Percentiles rank a stretch among this genome's conserved stretches.
Conservation (phyloP, 2,113 vertebrate genomes). For the Oreochromis spilurus region DNA sequence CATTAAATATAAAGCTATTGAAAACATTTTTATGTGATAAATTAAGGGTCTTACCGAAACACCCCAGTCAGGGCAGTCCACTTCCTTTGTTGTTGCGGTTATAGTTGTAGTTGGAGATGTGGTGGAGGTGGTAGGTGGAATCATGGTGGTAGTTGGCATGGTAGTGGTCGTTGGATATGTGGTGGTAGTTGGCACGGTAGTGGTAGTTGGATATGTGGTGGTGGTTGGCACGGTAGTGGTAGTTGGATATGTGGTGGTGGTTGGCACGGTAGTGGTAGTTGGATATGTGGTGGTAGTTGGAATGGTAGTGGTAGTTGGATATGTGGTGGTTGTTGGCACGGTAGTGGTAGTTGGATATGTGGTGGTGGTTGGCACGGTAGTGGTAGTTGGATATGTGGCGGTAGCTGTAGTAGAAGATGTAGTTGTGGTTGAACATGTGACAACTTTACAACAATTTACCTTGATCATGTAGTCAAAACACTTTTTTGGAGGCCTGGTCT, state of each 20-base stretch:
- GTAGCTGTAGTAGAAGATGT: too few relatives aligned
- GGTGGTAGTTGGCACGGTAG: background rate
- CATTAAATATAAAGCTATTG: too few relatives aligned
- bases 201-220: background rate
- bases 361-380: background rate
- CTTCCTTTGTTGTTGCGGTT: background rate
- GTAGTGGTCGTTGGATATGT: too few relatives aligned
- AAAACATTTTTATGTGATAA: too few relatives aligned
- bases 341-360: background rate
- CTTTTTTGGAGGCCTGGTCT: background rate
- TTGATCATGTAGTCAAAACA: constrained; percentile 42
- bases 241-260: background rate
- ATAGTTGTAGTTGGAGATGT: background rate
- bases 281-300: background rate
- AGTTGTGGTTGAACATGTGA: background rate
- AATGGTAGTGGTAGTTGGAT: background rate
- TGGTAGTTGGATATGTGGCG: too few relatives aligned
- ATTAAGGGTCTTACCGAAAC: too few relatives aligned
- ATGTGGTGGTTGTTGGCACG: background rate
- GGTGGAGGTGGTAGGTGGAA: too few relatives aligned
- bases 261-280: background rate
- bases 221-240: background rate
- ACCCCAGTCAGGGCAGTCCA: background rate
- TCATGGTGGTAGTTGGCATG: background rate
- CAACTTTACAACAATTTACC: constrained; percentile 30